Evolutionary conservation across 2,113 vertebrate species (phyloP), one percentile per base, ranked within the genome.

Genomic region (Panurus biarmicus): DNA sequence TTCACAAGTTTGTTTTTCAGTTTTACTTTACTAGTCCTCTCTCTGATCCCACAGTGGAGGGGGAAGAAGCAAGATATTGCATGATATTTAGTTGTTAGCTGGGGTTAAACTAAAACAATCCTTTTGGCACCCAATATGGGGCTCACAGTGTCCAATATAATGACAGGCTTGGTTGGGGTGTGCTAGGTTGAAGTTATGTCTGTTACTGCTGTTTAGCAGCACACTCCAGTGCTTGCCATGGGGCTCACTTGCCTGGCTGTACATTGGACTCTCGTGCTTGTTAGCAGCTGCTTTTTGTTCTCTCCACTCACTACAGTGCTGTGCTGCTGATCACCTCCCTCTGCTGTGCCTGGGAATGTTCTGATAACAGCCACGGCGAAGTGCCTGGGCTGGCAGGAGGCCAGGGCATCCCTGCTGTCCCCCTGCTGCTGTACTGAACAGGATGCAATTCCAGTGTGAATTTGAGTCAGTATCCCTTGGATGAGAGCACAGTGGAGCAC

Each of bases 111-210:
- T 42, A 31, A 12, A 56, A 7, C 16, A 56, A 14, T 36, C 3
- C 5, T 13, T 80, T 47, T 61, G 38, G n/a, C 24, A 20, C 5
- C 5, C 12, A 29, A 9, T 38, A 17, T 40, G 19, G 23, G 19
- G 10, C 23, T 44, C 23, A 53, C 0, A 0, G 0, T 7, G 11
- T 42, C 24, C 16, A 66, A 53, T 14, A 38, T 10, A 53, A 26
- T 26, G 22, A 6, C 12, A 18, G 8, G 23, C 38, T 61, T 38
- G 2, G 2, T n/a, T 77, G 47, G 14, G 19, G 4, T 38, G 28
- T 60, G 33, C 5, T 51, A 18, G 6, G 14, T 36, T 77, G 45
- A 45, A 23, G 44, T 51, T 23, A 10, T 33, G 7, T 18, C 45
- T 45, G 23, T n/a, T 53, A 6, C 12, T 61, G 21, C 45, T 67